A percentile compares a stretch with the other conserved stretches of the same genome.
Conservation (phyloP, 2,113 vertebrate genomes). For the Pluvianellus socialis region DNA sequence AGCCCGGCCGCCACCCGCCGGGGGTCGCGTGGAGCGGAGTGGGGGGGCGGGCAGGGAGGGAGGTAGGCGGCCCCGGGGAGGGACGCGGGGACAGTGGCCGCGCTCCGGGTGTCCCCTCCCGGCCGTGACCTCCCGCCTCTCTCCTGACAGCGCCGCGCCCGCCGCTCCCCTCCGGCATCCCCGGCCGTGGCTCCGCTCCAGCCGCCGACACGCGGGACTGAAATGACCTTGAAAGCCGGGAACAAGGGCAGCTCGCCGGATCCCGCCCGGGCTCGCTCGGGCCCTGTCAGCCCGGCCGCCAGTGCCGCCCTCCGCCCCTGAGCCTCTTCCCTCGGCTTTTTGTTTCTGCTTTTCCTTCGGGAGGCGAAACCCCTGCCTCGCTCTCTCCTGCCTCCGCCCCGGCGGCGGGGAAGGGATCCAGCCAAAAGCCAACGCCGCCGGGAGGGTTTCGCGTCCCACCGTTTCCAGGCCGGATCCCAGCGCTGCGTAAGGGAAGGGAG, state of each 20-base stretch:
- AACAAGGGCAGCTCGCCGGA: constrained; percentile 39
- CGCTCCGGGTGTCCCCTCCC: too few species aligned
- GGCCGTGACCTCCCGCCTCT: neutral
- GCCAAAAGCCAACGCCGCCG: neutral
- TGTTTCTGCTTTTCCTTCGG: neutral
- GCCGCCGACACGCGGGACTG: neutral
- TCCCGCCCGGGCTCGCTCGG: neutral
- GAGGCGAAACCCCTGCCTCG: neutral
- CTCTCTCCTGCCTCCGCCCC: neutral
- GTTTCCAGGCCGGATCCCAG: neutral
- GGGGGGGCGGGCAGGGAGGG: neutral
- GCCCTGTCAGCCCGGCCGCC: neutral
- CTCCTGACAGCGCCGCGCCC: neutral
- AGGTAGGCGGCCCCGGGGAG: too few species aligned
- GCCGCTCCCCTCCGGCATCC: constrained; percentile 18
- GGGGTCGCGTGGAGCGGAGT: too few species aligned
- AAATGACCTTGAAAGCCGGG: constrained; percentile 40
- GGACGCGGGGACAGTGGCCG: too few species aligned
- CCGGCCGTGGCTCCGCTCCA: constrained; percentile 32
- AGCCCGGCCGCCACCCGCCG: neutral
- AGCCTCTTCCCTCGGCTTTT: neutral
- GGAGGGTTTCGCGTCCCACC: neutral
- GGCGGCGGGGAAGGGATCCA: neutral
- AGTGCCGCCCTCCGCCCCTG: neutral
- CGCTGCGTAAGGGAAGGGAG: neutral